These are phyloP conservation scores for Meriones psammophilus DNA, from an alignment of 2,797 vertebrate species.

Conservation along the genomic window DNA sequence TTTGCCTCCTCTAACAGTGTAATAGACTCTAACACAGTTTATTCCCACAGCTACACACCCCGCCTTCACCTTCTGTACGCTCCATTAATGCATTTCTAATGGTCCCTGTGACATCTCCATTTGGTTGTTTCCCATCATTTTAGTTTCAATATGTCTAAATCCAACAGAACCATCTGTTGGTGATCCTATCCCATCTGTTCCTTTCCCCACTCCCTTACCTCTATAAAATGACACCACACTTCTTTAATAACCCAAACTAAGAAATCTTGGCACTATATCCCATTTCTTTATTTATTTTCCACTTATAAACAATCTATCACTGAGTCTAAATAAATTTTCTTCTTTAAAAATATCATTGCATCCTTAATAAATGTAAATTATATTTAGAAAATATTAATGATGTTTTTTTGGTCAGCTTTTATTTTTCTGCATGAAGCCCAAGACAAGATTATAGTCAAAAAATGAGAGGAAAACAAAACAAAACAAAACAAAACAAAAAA, in stretches of 20 bases:
- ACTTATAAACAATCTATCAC: not conserved
- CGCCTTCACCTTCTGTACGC: not conserved
- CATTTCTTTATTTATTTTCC: not conserved
- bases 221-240: slow-evolving; percentile 49
- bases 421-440: not conserved
- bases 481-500: not conserved
- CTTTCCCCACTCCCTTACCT: slow-evolving; percentile 18
- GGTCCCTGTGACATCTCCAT: slow-evolving; percentile 33
- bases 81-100: slow-evolving; percentile 40
- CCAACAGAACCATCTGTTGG: slow-evolving; percentile 68
- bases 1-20: not conserved
- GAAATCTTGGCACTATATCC: slow-evolving; percentile 35
- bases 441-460: not conserved
- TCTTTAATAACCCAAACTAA: slow-evolving; percentile 51
- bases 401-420: not conserved
- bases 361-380: not conserved
- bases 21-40: not conserved
- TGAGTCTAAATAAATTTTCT: slow-evolving; percentile 5
- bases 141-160: slow-evolving; percentile 66
- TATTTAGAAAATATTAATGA: not conserved
- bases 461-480: not conserved
- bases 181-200: slow-evolving; percentile 60
- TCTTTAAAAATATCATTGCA: slow-evolving; percentile 17
- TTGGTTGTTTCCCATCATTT: slow-evolving; percentile 70
- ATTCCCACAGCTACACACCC: not conserved